Evolutionary conservation across 2,797 vertebrate genomes (phyloP).

Genomic region (Chelonia mydas): DNA sequence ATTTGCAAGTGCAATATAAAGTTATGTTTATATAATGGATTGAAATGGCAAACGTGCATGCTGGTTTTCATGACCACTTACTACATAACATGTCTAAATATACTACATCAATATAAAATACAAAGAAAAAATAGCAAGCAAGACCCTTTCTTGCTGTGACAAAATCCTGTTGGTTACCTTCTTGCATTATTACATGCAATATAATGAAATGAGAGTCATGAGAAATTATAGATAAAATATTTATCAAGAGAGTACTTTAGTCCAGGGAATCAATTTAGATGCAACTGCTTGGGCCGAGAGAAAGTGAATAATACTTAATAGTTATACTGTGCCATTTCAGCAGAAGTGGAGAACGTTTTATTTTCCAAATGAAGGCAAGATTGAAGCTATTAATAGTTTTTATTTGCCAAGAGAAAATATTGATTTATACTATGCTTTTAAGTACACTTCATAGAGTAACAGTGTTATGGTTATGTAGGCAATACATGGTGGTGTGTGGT

Average conservation of each 20-base stretch:
- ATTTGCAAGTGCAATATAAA: not conserved
- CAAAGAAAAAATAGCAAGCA: not conserved
- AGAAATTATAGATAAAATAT: not conserved
- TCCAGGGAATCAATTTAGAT: conserved; percentile 14
- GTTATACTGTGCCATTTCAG: not conserved
- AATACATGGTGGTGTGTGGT: not conserved
- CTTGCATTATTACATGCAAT: not conserved
- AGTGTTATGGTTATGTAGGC: not conserved
- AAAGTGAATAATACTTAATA: not conserved
- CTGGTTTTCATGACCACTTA: not conserved
- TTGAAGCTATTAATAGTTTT: not conserved
- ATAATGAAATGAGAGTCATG: conserved; percentile 5
- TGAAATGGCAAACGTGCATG: not conserved
- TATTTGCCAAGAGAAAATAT: not conserved
- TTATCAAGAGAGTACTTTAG: conserved; percentile 18
- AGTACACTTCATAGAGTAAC: not conserved
- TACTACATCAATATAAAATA: not conserved
- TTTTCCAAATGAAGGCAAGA: not conserved
- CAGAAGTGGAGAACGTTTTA: not conserved
- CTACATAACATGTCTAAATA: not conserved
- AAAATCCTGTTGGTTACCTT: not conserved
- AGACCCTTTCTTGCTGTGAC: not conserved
- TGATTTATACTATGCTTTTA: not conserved
- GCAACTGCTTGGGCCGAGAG: not conserved
- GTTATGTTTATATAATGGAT: not conserved